Conservation (phyloP, 2,797 vertebrate genomes). For the Trematomus bernacchii region DNA sequence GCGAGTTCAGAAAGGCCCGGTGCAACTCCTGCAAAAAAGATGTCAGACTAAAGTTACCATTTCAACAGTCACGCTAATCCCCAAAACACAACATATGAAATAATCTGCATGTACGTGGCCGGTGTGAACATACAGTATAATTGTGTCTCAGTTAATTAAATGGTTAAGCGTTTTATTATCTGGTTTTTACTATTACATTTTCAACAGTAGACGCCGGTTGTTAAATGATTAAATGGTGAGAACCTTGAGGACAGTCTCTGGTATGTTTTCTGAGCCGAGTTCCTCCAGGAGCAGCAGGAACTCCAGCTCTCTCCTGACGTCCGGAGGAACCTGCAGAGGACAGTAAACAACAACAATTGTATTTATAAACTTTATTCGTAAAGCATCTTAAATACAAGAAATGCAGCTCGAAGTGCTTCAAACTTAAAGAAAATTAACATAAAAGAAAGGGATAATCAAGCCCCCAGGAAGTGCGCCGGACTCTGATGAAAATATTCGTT, state of each 20-base stretch:
- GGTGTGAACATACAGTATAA: background rate
- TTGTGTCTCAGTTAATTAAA: background rate
- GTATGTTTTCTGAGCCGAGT: conserved; percentile 85
- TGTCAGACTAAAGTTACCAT: background rate
- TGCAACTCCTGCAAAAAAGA: conserved; percentile 88
- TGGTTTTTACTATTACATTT: background rate
- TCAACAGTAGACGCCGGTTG: background rate
- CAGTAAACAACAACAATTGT: background rate
- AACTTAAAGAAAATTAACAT: too few relatives aligned
- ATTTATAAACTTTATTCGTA: too few relatives aligned
- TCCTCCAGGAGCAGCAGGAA: conserved; percentile 94
- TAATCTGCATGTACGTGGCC: background rate
- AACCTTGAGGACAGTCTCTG: conserved; percentile 89
- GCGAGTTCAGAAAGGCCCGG: conserved; percentile 80
- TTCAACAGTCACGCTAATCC: too few relatives aligned
- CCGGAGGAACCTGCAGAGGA: conserved; percentile 74
- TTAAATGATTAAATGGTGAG: background rate
- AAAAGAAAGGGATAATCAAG: too few relatives aligned
- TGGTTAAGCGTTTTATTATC: background rate
- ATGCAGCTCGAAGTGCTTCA: too few relatives aligned
- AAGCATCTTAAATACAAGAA: too few relatives aligned
- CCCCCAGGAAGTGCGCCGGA: too few relatives aligned
- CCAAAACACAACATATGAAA: background rate
- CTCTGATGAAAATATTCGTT: too few relatives aligned
- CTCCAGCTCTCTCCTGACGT: conserved; percentile 87